A percentile compares a stretch with the other conserved stretches of the same genome.
These are phyloP conservation scores for Cryptoprocta ferox DNA, from an alignment of 2,797 vertebrate genomes.

Conservation along the genomic window DNA sequence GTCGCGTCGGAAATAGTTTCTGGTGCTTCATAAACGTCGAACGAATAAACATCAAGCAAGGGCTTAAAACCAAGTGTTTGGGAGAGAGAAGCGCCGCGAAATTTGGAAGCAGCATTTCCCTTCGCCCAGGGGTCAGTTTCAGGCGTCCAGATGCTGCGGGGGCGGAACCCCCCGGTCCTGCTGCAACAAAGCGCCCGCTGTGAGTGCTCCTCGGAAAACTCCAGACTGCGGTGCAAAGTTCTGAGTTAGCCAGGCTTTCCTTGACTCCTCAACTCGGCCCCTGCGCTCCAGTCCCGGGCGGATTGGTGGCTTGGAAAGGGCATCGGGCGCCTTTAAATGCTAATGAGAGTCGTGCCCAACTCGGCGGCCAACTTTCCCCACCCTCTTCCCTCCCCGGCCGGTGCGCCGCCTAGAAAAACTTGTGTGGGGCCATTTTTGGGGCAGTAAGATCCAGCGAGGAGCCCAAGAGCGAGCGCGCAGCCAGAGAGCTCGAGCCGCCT, in stretches of 20 bases:
- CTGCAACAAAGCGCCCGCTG: neutral
- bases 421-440: constrained; percentile 88
- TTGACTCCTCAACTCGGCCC: rapidly evolving
- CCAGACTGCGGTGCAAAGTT: rapidly evolving
- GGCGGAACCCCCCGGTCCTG: rapidly evolving
- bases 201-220: neutral
- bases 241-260: neutral
- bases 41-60: neutral
- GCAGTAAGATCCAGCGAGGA: constrained; percentile 86
- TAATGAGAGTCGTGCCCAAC: constrained; percentile 76
- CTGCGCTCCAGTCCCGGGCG: neutral
- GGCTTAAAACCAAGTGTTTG: neutral
- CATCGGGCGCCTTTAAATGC: constrained; percentile 86
- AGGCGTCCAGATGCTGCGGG: neutral
- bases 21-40: neutral
- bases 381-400: constrained; percentile 60
- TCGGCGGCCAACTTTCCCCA: constrained; percentile 61
- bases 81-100: neutral
- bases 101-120: neutral
- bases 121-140: neutral
- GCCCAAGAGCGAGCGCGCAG: constrained; percentile 63
- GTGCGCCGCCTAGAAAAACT: constrained; percentile 83
- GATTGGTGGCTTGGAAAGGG: neutral
- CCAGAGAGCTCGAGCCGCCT: constrained; percentile 68
- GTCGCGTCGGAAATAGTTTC: neutral